These are phyloP conservation scores for Hystrix cristata DNA, from an alignment of 2,113 vertebrate species.

Conservation along the genomic window DNA sequence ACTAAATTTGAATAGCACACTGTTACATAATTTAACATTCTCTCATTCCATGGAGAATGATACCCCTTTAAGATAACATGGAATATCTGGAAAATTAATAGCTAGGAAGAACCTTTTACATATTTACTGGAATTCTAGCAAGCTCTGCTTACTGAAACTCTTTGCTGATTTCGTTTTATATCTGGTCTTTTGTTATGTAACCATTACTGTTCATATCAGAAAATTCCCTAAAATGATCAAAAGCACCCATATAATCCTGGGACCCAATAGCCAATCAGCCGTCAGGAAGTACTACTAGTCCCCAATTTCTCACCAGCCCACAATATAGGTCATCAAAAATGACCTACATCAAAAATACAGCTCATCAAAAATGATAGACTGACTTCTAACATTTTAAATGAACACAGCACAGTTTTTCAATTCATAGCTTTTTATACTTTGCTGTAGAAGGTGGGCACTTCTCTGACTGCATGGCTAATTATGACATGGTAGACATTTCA, in stretches of 20 bases:
- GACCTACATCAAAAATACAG: no score
- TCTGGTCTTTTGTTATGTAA: no score
- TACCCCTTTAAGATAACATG: not conserved
- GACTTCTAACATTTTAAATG: not conserved
- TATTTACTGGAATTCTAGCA: not conserved
- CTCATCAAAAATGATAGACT: not conserved
- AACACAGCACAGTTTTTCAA: not conserved
- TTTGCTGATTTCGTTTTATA: not conserved
- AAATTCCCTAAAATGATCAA: not conserved
- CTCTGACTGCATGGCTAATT: not conserved
- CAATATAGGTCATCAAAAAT: not conserved
- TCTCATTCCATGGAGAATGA: not conserved
- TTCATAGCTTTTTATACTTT: not conserved
- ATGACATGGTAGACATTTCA: not conserved
- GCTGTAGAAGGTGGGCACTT: not conserved
- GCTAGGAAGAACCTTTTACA: not conserved
- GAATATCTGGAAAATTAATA: not conserved
- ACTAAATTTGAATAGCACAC: not conserved
- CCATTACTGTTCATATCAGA: not conserved
- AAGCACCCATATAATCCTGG: not conserved
- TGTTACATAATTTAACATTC: not conserved
- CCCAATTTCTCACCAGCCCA: not conserved
- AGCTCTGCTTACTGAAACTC: not conserved
- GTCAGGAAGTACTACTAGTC: not conserved
- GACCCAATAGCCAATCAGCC: not conserved